Conservation (phyloP, 2,113 vertebrate species). For the Brachypteracias leptosomus region DNA sequence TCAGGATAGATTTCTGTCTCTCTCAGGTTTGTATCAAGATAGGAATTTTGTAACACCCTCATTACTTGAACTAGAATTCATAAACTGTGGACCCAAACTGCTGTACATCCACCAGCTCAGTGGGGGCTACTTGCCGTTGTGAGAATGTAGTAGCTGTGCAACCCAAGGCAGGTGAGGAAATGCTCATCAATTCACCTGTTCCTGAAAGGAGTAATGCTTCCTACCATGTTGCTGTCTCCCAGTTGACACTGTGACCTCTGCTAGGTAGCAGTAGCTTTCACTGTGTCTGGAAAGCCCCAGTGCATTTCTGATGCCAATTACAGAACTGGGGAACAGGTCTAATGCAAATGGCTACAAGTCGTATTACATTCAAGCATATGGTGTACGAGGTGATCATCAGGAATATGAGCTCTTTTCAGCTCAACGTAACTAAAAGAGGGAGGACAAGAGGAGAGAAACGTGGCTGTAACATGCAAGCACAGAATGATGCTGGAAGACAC, state of each 20-base stretch:
- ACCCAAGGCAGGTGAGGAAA: background rate
- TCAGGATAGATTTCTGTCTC: background rate
- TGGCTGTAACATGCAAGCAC: background rate
- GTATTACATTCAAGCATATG: background rate
- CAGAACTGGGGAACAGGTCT: background rate
- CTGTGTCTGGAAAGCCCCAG: background rate
- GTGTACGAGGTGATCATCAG: background rate
- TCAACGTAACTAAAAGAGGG: rapidly evolving
- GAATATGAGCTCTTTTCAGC: background rate
- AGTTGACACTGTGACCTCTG: background rate
- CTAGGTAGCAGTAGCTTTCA: background rate
- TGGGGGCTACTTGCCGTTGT: background rate
- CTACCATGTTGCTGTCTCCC: background rate
- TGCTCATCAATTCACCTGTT: background rate
- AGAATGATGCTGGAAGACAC: background rate
- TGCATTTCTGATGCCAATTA: background rate
- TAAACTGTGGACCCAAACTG: background rate
- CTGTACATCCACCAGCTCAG: background rate
- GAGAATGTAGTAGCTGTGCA: background rate
- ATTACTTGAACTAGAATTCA: background rate
- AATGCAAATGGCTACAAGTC: background rate
- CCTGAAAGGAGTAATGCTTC: background rate
- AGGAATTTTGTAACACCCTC: background rate
- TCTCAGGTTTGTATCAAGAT: background rate
- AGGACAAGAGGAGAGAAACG: background rate